Evolutionary conservation across 2,797 vertebrate species (phyloP).

Genomic region (Enteromius viviparus): DNA sequence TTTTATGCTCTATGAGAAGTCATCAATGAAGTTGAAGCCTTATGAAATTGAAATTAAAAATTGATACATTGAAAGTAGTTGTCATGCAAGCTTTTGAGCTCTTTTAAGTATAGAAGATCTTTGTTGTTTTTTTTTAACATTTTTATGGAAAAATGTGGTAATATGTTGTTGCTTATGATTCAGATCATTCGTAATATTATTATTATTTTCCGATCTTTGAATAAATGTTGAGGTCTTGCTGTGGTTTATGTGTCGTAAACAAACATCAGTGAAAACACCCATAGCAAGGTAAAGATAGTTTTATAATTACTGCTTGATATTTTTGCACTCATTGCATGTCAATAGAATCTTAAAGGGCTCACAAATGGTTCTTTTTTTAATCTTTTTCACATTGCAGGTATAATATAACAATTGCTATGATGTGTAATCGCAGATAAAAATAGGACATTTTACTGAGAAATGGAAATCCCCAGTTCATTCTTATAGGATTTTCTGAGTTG

Average conservation of each 20-base stretch:
- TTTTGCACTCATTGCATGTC: neutral
- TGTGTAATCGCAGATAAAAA: neutral
- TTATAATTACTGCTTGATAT: neutral
- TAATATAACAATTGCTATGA: neutral
- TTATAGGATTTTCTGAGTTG: neutral
- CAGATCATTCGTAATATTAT: neutral
- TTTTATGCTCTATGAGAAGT: neutral
- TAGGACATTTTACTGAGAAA: neutral
- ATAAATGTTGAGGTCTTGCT: neutral
- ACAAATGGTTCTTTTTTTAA: too few species aligned
- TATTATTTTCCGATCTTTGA: neutral
- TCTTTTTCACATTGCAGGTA: neutral
- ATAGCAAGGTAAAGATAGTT: neutral
- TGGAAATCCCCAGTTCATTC: slow-evolving; percentile 22
- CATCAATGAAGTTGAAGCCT: neutral
- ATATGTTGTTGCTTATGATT: neutral
- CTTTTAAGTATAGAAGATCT: neutral
- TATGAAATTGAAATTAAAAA: neutral
- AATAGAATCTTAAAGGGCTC: neutral
- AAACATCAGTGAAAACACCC: neutral
- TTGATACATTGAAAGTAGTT: neutral
- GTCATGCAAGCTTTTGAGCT: neutral
- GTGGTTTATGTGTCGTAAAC: neutral
- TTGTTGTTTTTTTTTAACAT: neutral
- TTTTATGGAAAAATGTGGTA: neutral